Conservation (phyloP, 2,113 vertebrate species). For the Menidia beryllina region DNA sequence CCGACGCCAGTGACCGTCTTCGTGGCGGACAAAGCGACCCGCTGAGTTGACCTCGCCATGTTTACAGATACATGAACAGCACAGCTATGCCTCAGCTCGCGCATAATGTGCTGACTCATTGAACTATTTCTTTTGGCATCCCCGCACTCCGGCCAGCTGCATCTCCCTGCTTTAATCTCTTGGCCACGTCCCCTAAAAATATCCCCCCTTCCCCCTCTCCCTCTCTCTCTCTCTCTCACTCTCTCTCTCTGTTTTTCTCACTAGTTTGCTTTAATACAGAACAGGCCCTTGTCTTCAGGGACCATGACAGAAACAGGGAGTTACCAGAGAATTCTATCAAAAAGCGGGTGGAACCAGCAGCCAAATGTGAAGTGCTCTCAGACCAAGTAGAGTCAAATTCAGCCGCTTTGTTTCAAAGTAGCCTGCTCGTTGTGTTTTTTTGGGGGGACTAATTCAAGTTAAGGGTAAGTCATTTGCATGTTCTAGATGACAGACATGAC, state of each 20-base stretch:
- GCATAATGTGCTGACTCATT: conserved; percentile 55
- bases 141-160: conserved; percentile 39
- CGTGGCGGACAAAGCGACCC: not conserved
- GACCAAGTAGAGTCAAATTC: conserved; percentile 17
- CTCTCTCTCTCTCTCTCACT: conserved; percentile 3
- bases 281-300: conserved; percentile 54
- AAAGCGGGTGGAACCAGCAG: conserved; percentile 49
- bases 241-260: not conserved
- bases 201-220: conserved; percentile 5
- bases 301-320: conserved; percentile 61
- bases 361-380: conserved; percentile 17
- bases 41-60: conserved; percentile 20
- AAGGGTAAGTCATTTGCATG: conserved; percentile 39
- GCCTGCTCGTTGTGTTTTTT: not conserved
- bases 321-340: conserved; percentile 45
- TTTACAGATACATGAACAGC: conserved; percentile 31
- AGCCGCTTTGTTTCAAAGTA: not conserved
- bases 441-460: conserved; percentile 34
- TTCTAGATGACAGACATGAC: not conserved
- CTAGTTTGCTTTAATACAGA: conserved; percentile 40
- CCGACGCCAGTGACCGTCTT: conserved; percentile 25
- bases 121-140: conserved; percentile 58
- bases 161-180: conserved; percentile 44
- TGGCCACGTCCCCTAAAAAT: conserved; percentile 60
- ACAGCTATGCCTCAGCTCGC: conserved; percentile 33